phyloP scores from a whole-genome alignment of 2,888 invertebrate species.

The Aphidius colemani region DNA sequence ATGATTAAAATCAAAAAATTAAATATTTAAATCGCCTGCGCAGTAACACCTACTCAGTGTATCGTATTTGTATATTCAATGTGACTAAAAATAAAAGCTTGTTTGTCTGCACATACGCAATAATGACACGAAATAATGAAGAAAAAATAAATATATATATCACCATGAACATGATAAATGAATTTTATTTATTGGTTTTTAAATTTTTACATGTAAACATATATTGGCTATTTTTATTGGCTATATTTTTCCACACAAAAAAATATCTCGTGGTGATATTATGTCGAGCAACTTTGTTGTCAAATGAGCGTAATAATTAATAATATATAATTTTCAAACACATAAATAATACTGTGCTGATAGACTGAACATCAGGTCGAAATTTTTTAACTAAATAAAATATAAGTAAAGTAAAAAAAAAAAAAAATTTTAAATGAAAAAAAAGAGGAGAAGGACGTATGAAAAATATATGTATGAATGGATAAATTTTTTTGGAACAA shows the following conservation, averaged over 20 bases:
- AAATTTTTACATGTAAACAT: background rate
- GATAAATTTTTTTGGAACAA: constrained; percentile 40
- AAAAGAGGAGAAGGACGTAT: background rate
- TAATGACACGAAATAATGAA: background rate
- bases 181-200: constrained; percentile 12
- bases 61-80: constrained; percentile 13
- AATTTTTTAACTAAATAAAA: too few species aligned
- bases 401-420: background rate
- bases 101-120: background rate
- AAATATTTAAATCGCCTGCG: constrained; percentile 17
- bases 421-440: background rate
- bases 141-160: too few species aligned
- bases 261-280: too few species aligned
- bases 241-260: too few species aligned
- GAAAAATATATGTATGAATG: constrained; percentile 31
- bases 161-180: too few species aligned
- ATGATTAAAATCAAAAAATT: constrained; percentile 5
- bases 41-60: constrained; percentile 19
- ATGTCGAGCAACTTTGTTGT: too few species aligned
- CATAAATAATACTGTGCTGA: constrained; percentile 11
- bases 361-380: constrained; percentile 18
- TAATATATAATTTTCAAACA: constrained; percentile 4
- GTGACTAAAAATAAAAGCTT: constrained; percentile 7
- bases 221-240: background rate
- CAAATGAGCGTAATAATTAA: constrained; percentile 21